Percentiles rank a stretch among this genome's conserved stretches.
Evolutionary conservation across 2,113 vertebrate species (phyloP).

Genomic region (Spermophilus dauricus): DNA sequence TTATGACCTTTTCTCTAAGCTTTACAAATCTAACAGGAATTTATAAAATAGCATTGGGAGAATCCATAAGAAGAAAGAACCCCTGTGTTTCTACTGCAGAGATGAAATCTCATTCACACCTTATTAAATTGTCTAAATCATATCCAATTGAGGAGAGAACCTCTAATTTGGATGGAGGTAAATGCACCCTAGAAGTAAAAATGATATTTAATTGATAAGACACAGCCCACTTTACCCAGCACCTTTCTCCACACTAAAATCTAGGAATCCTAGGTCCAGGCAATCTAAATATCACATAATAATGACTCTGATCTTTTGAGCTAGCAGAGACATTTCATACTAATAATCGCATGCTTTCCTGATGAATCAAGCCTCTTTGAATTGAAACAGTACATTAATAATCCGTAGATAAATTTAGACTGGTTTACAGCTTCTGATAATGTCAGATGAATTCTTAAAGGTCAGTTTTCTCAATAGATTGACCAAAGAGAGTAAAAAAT

Average conservation of each 20-base stretch:
- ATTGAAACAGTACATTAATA: constrained; percentile 31
- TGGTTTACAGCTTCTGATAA: constrained; percentile 10
- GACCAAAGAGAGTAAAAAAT: neutral
- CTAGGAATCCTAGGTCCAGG: neutral
- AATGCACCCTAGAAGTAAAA: neutral
- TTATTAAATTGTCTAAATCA: constrained; percentile 1
- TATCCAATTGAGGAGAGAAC: neutral
- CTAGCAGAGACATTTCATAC: neutral
- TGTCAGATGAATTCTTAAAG: constrained; percentile 56
- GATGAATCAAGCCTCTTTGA: constrained; percentile 14
- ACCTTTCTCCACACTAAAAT: constrained; percentile 63
- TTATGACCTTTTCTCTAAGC: constrained; percentile 71
- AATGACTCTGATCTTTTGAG: neutral
- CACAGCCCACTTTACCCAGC: neutral
- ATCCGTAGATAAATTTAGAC: constrained; percentile 47
- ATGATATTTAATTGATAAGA: neutral
- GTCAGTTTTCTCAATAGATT: neutral
- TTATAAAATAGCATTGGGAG: constrained; percentile 38
- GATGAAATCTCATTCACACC: neutral
- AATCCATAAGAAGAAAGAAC: neutral
- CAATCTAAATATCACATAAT: constrained; percentile 46
- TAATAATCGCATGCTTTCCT: neutral
- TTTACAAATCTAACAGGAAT: constrained; percentile 55
- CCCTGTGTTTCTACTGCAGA: neutral
- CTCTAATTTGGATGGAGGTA: neutral